These are phyloP conservation scores for Oenanthe oenanthe DNA, from an alignment of 2,113 vertebrate species.

Conservation along the genomic window DNA sequence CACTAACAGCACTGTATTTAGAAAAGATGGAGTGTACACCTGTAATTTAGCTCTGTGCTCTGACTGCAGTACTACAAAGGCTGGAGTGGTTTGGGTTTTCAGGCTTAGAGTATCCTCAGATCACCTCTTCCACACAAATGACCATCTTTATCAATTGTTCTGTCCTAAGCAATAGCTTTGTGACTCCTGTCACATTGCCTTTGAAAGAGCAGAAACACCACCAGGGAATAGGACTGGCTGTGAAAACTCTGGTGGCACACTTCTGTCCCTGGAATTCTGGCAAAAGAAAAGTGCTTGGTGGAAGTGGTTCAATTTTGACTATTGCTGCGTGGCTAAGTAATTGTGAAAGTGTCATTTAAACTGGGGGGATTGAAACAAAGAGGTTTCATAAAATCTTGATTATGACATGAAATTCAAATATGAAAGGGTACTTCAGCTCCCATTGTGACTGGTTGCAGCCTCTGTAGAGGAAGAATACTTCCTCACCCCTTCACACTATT, in stretches of 20 bases:
- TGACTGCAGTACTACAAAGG: not conserved
- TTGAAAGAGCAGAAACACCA: not conserved
- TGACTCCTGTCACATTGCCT: not conserved
- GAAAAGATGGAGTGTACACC: not conserved
- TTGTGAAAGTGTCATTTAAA: not conserved
- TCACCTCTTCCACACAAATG: not conserved
- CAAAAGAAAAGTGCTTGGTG: not conserved
- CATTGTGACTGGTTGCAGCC: rapidly evolving
- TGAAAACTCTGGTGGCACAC: not conserved
- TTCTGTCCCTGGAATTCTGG: not conserved
- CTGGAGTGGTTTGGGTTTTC: not conserved
- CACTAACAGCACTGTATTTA: not conserved
- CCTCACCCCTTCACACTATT: rapidly evolving
- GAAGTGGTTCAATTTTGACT: not conserved
- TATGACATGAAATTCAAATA: not conserved
- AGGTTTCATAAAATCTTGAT: not conserved
- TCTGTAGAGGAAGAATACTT: not conserved
- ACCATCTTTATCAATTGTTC: not conserved
- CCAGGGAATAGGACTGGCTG: not conserved
- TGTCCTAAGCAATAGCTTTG: not conserved
- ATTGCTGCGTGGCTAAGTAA: not conserved
- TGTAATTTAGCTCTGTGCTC: not conserved
- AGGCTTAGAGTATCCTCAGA: not conserved
- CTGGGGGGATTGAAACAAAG: not conserved
- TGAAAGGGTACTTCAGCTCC: not conserved